Conservation (phyloP, 2,113 vertebrate genomes). For the Mustela lutreola region DNA sequence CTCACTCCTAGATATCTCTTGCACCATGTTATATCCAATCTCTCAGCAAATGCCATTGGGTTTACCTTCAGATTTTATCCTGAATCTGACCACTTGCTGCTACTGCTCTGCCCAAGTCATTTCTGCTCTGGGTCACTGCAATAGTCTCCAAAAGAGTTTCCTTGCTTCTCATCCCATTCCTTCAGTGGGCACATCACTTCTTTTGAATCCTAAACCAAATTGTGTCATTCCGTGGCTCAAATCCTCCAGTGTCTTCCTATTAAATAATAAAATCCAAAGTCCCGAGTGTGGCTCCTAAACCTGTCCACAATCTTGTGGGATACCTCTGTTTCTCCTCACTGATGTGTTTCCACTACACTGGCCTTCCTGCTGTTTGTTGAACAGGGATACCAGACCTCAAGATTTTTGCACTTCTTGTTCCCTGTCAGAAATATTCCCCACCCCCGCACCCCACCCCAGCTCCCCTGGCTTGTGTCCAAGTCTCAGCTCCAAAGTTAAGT, state of each 20-base stretch:
- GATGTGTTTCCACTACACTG: background rate
- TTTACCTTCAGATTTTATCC: background rate
- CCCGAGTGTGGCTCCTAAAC: background rate
- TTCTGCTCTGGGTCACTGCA: background rate
- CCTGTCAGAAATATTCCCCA: background rate
- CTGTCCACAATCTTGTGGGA: background rate
- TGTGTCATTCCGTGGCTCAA: background rate
- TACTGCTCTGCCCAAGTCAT: background rate
- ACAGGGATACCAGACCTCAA: background rate
- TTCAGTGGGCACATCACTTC: background rate
- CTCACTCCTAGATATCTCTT: background rate
- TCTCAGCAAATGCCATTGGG: background rate
- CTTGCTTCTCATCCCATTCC: background rate
- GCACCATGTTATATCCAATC: background rate
- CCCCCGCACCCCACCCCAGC: fast-evolving
- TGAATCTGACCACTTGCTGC: background rate
- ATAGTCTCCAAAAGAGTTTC: background rate
- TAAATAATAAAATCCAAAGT: background rate
- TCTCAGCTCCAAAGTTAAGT: background rate
- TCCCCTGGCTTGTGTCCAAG: background rate
- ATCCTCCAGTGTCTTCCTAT: background rate
- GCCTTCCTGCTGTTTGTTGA: background rate
- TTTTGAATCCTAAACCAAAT: background rate
- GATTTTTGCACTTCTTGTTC: background rate
- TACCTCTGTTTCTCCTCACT: background rate